phyloP scores from a whole-genome alignment of 1,140 invertebrate genomes.

The Caerostris extrusa region DNA sequence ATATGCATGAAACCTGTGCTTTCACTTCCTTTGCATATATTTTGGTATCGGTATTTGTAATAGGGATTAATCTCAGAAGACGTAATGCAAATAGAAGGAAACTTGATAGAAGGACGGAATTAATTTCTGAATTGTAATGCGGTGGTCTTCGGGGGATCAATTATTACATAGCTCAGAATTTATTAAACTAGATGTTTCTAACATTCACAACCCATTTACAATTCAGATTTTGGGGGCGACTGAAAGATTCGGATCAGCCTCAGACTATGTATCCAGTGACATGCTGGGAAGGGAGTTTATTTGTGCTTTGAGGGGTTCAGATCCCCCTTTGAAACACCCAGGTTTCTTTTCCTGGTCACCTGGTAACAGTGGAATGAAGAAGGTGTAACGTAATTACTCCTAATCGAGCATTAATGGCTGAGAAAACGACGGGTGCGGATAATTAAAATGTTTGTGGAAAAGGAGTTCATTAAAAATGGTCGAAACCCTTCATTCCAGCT shows the following conservation, averaged over 20 bases:
- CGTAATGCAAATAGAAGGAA: constrained; percentile 43
- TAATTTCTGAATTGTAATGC: constrained; percentile 64
- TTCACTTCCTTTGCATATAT: constrained; percentile 41
- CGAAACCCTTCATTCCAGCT: constrained; percentile 25
- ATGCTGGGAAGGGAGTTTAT: not conserved
- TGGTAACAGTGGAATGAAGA: not conserved
- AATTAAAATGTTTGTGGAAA: constrained; percentile 69
- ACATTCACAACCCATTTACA: constrained; percentile 32
- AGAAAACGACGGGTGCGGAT: constrained; percentile 40
- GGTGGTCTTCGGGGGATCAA: constrained; percentile 6
- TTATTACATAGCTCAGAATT: constrained; percentile 44
- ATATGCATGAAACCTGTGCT: constrained; percentile 23
- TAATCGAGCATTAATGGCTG: constrained; percentile 57
- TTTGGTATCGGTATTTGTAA: constrained; percentile 43
- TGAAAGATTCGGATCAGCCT: not conserved
- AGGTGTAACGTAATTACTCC: constrained; percentile 48
- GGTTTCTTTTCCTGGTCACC: not conserved
- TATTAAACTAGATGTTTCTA: constrained; percentile 51
- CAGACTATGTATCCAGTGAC: constrained; percentile 10
- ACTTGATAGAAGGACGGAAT: constrained; percentile 39
- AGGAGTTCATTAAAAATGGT: constrained; percentile 68
- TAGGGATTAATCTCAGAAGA: constrained; percentile 32
- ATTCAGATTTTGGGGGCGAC: constrained; percentile 6
- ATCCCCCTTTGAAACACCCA: not conserved
- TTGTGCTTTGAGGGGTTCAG: not conserved